Conservation (phyloP, 2,888 invertebrate species). For the Metacarcinus magister region DNA sequence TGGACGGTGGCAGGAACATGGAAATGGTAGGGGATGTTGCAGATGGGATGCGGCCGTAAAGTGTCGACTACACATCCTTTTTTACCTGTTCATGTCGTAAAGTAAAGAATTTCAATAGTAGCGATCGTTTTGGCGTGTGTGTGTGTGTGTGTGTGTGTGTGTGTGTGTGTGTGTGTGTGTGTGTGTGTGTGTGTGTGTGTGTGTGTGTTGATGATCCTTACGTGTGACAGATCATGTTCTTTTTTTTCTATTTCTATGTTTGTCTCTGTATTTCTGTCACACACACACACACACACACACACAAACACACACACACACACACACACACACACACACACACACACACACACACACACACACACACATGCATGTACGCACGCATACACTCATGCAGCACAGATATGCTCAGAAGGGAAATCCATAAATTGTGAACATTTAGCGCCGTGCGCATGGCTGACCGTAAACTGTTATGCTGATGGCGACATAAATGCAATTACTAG, state of each 20-base stretch:
- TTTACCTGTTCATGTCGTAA: constrained; percentile 27
- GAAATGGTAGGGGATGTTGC: background rate
- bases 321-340: constrained; percentile 3
- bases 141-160: constrained; percentile 15
- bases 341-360: constrained; percentile 3
- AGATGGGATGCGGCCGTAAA: background rate
- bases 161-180: background rate
- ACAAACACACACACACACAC: background rate
- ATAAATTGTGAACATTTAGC: constrained; percentile 41
- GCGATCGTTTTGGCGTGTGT: background rate
- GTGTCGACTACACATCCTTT: background rate
- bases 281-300: background rate
- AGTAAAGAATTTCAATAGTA: constrained; percentile 36
- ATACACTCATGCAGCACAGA: background rate
- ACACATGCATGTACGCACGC: background rate
- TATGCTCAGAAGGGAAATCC: background rate
- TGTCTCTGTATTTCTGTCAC: background rate
- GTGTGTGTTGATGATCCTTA: background rate
- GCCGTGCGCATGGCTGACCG: constrained; percentile 38
- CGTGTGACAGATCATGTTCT: background rate
- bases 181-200: no score
- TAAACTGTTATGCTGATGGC: constrained; percentile 59
- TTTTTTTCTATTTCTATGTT: background rate
- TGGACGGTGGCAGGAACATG: background rate
- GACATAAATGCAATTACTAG: constrained; percentile 62